Conservation (phyloP, 2,113 vertebrate species). For the Trachemys scripta region DNA sequence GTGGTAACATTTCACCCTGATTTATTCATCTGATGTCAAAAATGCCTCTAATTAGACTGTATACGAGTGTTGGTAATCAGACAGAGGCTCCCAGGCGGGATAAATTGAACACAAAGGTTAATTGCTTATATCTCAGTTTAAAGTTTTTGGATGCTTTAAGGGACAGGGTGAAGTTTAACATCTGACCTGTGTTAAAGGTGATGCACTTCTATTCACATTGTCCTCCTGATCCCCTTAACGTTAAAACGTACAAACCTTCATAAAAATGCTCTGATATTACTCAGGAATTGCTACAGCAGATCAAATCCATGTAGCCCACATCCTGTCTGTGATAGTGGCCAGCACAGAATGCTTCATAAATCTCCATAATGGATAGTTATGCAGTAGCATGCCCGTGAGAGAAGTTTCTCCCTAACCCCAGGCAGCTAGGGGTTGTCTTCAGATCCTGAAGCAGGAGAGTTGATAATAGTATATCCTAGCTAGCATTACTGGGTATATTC, state of each 20-base stretch:
- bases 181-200: slow-evolving; percentile 36
- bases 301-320: not conserved
- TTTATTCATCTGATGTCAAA: slow-evolving; percentile 47
- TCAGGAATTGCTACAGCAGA: not conserved
- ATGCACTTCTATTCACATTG: not conserved
- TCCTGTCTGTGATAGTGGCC: not conserved
- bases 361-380: not conserved
- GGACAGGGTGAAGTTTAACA: slow-evolving; percentile 31
- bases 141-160: slow-evolving; percentile 49
- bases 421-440: not conserved
- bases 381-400: not conserved
- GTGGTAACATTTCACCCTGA: slow-evolving; percentile 29
- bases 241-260: not conserved
- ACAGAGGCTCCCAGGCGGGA: slow-evolving; percentile 6
- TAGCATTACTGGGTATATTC: not conserved
- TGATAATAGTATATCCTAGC: not conserved
- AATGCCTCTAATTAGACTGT: slow-evolving; percentile 40
- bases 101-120: slow-evolving; percentile 49
- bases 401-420: fast-evolving
- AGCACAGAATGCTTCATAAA: not conserved
- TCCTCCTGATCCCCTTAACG: not conserved
- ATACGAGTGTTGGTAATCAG: slow-evolving; percentile 26
- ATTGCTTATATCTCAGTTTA: slow-evolving; percentile 43
- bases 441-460: not conserved
- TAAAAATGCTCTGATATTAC: slow-evolving; percentile 18